Evolutionary conservation across 2,797 vertebrate genomes (phyloP), one percentile per base, ranked within the genome.

Genomic region (Sphenopsis melanotis): DNA sequence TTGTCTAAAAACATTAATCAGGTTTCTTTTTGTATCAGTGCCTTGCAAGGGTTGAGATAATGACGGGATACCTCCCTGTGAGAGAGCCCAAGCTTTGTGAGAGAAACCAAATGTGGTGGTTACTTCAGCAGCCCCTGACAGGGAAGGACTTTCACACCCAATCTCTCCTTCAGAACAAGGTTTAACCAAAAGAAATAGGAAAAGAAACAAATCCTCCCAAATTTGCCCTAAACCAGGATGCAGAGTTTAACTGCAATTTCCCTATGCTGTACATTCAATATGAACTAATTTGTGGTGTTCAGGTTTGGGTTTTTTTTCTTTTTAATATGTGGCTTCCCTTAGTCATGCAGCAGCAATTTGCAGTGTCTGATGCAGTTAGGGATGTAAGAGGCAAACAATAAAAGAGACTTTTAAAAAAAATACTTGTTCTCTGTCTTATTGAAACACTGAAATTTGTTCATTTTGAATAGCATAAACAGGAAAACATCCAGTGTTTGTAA

Each of bases 351-450:
- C 90, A 85, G 86, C 75, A 49, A 27, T 90, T 92, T 84, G 87
- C 60, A 61, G 4, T 84, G 75, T 94, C 34, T 87, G 61, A 44
- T 41, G 44, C 89, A 52, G 87, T 81, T 85, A 93, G 93, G 90
- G 91, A 72, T 50, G 50, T 34, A 89, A 65, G 65, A 95, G 92
- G 90, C 89, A 55, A 95, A 94, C 81, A 96, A 95, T 96, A 96
- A 96, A 97, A 75, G 42, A 94, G 75, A 93, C 87, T 94, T 97
- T 57, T 44, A 81, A 95, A 95, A 90, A 89, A 2, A 6, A 1
- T 9, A 18, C 39, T 94, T 89, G 83, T 81, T 87, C 52, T 92
- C 36, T 92, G 75, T 83, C 36, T 96, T 96, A 75, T 34, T 95
- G 53, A 74, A 89, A 49, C 12, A 12, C 6, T 72, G n/a, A 68